Evolutionary conservation across 2,888 invertebrate genomes (phyloP).

Genomic region (Aproaerema taeniolella): DNA sequence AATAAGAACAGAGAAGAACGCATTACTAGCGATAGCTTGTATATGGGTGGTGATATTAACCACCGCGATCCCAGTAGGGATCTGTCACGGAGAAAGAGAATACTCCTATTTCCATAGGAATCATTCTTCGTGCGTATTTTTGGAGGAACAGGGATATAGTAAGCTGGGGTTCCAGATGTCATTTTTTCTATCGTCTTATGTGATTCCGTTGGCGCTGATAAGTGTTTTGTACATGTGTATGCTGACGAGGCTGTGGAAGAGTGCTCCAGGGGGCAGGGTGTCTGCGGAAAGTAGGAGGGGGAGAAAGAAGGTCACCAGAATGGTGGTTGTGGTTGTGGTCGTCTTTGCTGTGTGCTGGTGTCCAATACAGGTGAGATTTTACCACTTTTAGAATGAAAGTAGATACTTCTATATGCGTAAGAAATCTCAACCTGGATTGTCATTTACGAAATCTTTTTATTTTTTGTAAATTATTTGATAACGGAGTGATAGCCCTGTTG

Average conservation of each 20-base stretch:
- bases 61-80: slow-evolving; percentile 86
- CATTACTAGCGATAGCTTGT: slow-evolving; percentile 85
- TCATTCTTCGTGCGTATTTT: slow-evolving; percentile 83
- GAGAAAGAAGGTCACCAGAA: slow-evolving; percentile 91
- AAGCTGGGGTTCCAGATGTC: slow-evolving; percentile 83
- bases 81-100: slow-evolving; percentile 86
- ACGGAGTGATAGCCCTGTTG: no score
- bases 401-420: no score
- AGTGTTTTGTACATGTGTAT: slow-evolving; percentile 93
- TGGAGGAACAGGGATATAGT: slow-evolving; percentile 79
- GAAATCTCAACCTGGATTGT: no score
- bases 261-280: slow-evolving; percentile 87
- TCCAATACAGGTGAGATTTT: slow-evolving; percentile 89
- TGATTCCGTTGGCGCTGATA: slow-evolving; percentile 91
- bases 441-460: no score
- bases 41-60: slow-evolving; percentile 90
- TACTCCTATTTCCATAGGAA: slow-evolving; percentile 80
- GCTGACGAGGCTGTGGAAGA: slow-evolving; percentile 91
- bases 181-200: slow-evolving; percentile 92
- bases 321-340: slow-evolving; percentile 94
- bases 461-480: no score
- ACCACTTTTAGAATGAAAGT: no score
- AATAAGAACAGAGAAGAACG: slow-evolving; percentile 88
- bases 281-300: slow-evolving; percentile 90
- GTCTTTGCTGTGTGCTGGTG: slow-evolving; percentile 97